A percentile compares a stretch with the other conserved stretches of the same genome.
phyloP scores from a whole-genome alignment of 2,113 vertebrate genomes.

The Meleagris gallopavo region DNA sequence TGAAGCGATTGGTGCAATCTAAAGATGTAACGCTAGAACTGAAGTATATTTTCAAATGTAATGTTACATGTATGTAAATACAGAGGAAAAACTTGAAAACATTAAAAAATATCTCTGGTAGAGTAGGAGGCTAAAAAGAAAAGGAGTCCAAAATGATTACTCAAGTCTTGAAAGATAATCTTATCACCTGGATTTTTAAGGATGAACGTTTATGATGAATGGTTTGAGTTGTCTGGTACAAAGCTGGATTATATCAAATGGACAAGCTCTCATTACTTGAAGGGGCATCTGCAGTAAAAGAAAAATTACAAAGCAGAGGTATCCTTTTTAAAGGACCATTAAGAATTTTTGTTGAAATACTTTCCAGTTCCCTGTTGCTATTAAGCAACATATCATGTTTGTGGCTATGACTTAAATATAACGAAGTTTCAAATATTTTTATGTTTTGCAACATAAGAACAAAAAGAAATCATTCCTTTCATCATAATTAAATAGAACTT shows the following conservation, averaged over 20 bases:
- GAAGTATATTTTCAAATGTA: background rate
- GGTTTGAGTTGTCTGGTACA: background rate
- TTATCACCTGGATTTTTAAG: conserved; percentile 46
- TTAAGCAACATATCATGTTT: background rate
- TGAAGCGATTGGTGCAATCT: background rate
- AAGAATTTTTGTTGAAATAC: background rate
- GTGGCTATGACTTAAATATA: background rate
- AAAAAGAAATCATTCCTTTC: background rate
- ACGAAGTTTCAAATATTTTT: background rate
- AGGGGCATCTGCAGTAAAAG: background rate
- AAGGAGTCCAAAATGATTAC: background rate
- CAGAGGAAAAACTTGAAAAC: background rate
- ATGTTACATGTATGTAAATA: background rate
- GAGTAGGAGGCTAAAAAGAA: background rate
- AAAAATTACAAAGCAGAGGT: background rate
- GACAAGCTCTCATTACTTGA: conserved; percentile 26
- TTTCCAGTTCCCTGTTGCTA: background rate
- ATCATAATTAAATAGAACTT: background rate
- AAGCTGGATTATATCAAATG: conserved; percentile 57
- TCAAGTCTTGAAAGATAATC: background rate
- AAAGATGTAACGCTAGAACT: background rate
- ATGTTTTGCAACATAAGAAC: background rate
- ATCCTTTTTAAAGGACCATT: background rate
- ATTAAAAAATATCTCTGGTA: background rate
- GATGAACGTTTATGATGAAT: conserved; percentile 14